Conservation (phyloP, 1,140 invertebrate species). For the Conus betulinus region DNA sequence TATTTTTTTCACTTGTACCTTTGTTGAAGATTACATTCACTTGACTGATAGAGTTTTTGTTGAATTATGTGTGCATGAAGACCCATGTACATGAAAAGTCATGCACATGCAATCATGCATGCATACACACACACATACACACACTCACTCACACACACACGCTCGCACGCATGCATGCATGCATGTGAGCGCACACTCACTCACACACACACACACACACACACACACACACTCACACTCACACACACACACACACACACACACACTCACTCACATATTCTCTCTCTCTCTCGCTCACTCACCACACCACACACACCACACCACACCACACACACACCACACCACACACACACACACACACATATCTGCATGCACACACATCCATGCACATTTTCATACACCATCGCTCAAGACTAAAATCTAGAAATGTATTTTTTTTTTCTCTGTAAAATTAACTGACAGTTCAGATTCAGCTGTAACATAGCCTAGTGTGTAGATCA, state of each 20-base stretch:
- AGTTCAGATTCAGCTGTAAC: too few relatives aligned
- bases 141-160: not conserved
- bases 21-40: too few relatives aligned
- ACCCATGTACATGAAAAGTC: not conserved
- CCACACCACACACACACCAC: not conserved
- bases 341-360: not conserved
- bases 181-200: not conserved
- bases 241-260: slow-evolving; percentile 15
- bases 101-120: not conserved
- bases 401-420: too few relatives aligned
- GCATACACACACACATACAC: slow-evolving; percentile 2
- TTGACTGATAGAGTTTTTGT: too few relatives aligned
- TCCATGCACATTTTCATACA: not conserved
- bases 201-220: slow-evolving; percentile 9
- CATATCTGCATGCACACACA: not conserved
- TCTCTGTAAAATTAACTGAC: too few relatives aligned
- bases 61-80: too few relatives aligned
- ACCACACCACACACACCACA: too few relatives aligned
- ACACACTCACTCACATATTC: not conserved
- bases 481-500: too few relatives aligned
- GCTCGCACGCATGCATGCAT: not conserved
- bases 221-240: slow-evolving; percentile 1
- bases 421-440: too few relatives aligned
- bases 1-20: too few relatives aligned
- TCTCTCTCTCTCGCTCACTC: not conserved